A percentile compares a stretch with the other conserved stretches of the same genome.
Conservation (phyloP, 2,888 invertebrate genomes). For the Danaus chrysippus region DNA sequence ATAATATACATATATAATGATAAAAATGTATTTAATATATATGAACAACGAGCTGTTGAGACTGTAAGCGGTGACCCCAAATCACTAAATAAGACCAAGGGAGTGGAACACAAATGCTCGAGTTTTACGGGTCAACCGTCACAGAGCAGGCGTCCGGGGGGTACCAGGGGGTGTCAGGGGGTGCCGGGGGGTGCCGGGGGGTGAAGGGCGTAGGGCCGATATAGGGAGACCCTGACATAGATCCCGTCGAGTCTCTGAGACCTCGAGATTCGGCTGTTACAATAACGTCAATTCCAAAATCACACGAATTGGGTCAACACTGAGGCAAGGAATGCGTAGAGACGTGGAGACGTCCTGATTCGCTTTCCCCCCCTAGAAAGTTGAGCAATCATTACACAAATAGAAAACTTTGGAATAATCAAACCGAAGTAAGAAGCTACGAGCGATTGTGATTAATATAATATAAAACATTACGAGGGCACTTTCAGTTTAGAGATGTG, state of each 20-base stretch:
- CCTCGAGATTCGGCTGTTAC: conserved; percentile 69
- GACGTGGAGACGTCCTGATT: conserved; percentile 66
- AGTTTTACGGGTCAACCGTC: conserved; percentile 70
- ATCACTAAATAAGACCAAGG: conserved; percentile 57
- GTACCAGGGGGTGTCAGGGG: conserved; percentile 38
- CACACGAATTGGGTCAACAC: conserved; percentile 74
- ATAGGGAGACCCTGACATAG: conserved; percentile 75
- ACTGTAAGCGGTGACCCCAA: conserved; percentile 48
- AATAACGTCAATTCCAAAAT: conserved; percentile 71
- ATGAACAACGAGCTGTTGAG: conserved; percentile 30
- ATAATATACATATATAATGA: neutral
- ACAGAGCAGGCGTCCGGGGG: conserved; percentile 50
- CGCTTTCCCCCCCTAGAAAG: conserved; percentile 42
- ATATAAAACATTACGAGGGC: neutral
- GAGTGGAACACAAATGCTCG: conserved; percentile 64
- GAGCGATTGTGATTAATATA: neutral
- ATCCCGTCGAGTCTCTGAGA: conserved; percentile 71
- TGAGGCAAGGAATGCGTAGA: conserved; percentile 53
- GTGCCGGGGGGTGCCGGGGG: conserved; percentile 38
- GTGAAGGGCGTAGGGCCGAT: conserved; percentile 56
- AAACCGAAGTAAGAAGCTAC: no score
- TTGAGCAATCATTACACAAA: no score
- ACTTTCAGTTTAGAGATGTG: conserved; percentile 45
- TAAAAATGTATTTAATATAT: conserved; percentile 13
- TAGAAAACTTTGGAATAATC: no score